These are phyloP conservation scores for Pampus argenteus DNA, from an alignment of 2,797 vertebrate species.

Conservation along the genomic window DNA sequence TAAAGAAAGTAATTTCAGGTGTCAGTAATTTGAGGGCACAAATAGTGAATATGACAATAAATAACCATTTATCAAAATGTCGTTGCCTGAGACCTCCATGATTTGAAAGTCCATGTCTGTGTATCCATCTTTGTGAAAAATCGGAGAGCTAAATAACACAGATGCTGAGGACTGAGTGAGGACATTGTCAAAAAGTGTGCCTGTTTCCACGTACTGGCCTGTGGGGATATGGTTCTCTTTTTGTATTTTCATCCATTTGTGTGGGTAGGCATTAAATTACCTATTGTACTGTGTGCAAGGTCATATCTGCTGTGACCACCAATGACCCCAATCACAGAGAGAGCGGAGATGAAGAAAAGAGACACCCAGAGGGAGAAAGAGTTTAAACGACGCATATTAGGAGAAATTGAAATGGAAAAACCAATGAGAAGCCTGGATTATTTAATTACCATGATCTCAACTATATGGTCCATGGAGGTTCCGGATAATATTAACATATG, in stretches of 20 bases:
- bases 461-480: conserved; percentile 40
- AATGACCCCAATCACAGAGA: conserved; percentile 58
- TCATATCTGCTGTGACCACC: conserved; percentile 46
- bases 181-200: not conserved
- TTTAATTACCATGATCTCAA: conserved; percentile 64
- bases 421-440: conserved; percentile 49
- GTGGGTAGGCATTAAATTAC: conserved; percentile 43
- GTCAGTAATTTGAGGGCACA: not conserved
- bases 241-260: conserved; percentile 33
- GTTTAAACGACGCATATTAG: conserved; percentile 57
- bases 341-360: conserved; percentile 34
- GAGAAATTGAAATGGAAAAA: conserved; percentile 65
- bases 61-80: conserved; percentile 12
- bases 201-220: not conserved
- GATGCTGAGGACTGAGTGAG: not conserved
- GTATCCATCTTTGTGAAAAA: not conserved
- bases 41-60: not conserved
- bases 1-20: conserved; percentile 25
- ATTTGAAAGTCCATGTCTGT: not conserved
- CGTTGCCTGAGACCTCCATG: not conserved
- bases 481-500: conserved; percentile 65
- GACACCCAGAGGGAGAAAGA: conserved; percentile 35
- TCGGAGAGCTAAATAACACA: not conserved
- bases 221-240: not conserved
- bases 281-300: conserved; percentile 36